Percentiles rank a stretch among this genome's conserved stretches.
These are phyloP conservation scores for Ridgeia piscesae DNA, from an alignment of 1,140 invertebrate genomes.

Conservation along the genomic window DNA sequence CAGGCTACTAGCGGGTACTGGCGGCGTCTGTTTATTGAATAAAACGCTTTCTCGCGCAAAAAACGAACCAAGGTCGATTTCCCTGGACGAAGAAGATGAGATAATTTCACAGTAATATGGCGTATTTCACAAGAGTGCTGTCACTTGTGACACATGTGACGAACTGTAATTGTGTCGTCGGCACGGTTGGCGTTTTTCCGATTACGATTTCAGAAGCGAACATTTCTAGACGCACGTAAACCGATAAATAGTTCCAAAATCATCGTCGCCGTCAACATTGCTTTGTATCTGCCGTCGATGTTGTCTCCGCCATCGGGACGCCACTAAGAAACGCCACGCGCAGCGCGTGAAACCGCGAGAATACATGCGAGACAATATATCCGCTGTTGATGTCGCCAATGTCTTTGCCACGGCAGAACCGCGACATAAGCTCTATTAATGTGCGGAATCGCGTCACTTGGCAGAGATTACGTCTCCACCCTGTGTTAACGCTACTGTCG, in stretches of 20 bases:
- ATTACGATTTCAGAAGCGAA: neutral
- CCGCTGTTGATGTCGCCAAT: neutral
- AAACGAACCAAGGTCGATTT: neutral
- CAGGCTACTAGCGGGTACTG: neutral
- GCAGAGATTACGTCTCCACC: neutral
- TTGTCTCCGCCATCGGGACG: neutral
- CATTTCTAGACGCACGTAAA: neutral
- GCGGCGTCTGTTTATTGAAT: neutral
- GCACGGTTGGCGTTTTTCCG: neutral
- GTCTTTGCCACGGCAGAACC: neutral
- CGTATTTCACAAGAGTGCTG: neutral
- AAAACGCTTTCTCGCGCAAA: neutral
- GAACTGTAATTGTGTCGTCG: neutral
- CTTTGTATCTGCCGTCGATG: neutral
- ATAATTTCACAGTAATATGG: neutral
- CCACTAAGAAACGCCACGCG: neutral
- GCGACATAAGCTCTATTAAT: neutral
- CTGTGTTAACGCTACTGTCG: neutral
- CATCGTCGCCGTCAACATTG: neutral
- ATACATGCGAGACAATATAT: neutral
- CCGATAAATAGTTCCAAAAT: neutral
- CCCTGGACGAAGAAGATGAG: neutral
- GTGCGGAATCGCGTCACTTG: neutral
- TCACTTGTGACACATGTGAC: neutral
- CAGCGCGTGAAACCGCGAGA: neutral